These are phyloP conservation scores for Parus major DNA, from an alignment of 2,113 vertebrate genomes.

Conservation along the genomic window DNA sequence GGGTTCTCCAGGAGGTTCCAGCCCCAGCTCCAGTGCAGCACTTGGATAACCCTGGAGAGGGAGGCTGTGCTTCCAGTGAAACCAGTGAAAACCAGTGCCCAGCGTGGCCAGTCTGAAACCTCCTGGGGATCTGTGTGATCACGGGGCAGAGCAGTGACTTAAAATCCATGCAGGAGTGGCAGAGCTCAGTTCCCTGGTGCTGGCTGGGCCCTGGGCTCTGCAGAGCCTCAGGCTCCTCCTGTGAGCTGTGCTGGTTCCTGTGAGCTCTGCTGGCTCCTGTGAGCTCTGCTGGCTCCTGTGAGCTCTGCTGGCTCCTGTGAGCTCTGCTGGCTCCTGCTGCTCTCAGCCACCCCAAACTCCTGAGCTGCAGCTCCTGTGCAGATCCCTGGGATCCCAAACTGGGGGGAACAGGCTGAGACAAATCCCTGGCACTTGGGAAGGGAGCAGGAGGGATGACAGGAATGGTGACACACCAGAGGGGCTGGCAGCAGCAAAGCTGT, in stretches of 20 bases:
- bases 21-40: neutral
- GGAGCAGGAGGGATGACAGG: neutral
- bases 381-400: neutral
- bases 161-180: neutral
- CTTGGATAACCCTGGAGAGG: neutral
- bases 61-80: neutral
- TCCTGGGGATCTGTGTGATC: neutral
- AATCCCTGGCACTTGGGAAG: neutral
- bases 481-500: neutral
- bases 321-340: neutral
- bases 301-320: neutral
- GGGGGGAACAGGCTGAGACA: too few species aligned
- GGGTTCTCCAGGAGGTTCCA: neutral
- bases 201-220: neutral
- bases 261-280: neutral
- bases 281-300: neutral
- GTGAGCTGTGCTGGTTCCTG: too few species aligned
- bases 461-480: neutral
- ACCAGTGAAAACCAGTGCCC: neutral
- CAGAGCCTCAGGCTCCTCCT: neutral
- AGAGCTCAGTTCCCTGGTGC: neutral
- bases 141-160: rapidly evolving
- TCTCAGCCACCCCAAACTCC: rapidly evolving
- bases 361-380: neutral
- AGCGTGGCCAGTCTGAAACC: neutral